phyloP scores from a whole-genome alignment of 1,140 invertebrate genomes.

The Trichogramma pretiosum region DNA sequence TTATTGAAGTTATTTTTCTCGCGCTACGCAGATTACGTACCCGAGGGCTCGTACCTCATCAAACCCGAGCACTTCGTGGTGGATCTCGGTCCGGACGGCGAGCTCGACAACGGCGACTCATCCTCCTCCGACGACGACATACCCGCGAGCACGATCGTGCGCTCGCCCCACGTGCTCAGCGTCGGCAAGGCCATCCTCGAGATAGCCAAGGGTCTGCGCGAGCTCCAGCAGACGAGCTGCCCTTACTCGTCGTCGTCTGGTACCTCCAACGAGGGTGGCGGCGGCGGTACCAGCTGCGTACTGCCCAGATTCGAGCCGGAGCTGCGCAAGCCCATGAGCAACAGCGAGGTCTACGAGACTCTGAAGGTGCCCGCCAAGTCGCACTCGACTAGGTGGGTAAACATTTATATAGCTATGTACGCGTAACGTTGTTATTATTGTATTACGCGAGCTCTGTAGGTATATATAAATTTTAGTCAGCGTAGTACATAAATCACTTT shows the following conservation, averaged over 20 bases:
- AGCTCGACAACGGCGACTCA: constrained; percentile 14
- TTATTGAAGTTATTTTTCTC: constrained; percentile 11
- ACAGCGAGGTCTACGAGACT: constrained; percentile 28
- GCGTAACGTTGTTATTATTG: no score
- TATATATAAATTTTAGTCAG: no score
- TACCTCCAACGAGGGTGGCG: no score
- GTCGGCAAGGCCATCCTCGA: constrained; percentile 34
- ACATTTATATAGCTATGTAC: no score
- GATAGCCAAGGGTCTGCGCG: constrained; percentile 22
- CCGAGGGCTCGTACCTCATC: constrained; percentile 32
- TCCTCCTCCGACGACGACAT: constrained; percentile 11
- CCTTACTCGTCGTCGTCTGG: no score
- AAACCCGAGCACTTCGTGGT: constrained; percentile 22
- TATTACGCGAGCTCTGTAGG: no score
- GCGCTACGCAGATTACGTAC: constrained; percentile 26
- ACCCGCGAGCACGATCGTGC: constrained; percentile 13
- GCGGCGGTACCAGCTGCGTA: constrained; percentile 16
- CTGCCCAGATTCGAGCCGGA: constrained; percentile 22
- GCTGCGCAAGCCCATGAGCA: constrained; percentile 20
- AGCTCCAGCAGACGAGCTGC: constrained; percentile 24
- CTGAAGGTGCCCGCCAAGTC: constrained; percentile 26
- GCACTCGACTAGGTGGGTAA: constrained; percentile 26
- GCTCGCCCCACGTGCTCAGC: constrained; percentile 32
- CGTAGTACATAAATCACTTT: no score
- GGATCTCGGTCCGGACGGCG: constrained; percentile 15